phyloP scores from a whole-genome alignment of 2,888 invertebrate genomes.

The Amblyteles armatorius region DNA sequence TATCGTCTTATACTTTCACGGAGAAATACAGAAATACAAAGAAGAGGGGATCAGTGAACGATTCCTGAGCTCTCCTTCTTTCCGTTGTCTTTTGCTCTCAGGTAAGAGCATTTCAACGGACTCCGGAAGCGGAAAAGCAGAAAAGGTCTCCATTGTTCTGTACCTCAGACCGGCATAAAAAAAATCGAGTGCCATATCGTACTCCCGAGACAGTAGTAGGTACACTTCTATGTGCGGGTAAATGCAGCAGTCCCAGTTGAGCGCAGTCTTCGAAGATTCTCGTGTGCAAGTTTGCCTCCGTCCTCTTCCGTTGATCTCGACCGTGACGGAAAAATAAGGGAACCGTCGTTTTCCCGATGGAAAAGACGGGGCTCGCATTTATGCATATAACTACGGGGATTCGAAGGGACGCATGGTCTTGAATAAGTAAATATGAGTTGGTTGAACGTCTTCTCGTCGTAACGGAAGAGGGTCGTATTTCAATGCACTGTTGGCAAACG shows the following conservation, averaged over 20 bases:
- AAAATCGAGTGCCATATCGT: constrained; percentile 9
- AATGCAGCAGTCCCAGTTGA: not conserved
- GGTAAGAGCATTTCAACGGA: constrained; percentile 4
- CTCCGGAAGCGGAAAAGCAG: constrained; percentile 4
- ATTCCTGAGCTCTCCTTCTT: not conserved
- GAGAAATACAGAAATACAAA: not conserved
- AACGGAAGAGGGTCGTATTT: constrained; percentile 4
- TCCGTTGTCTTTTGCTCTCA: not conserved
- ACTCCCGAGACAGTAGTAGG: not conserved
- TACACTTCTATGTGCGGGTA: not conserved
- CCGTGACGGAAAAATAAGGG: constrained; percentile 29
- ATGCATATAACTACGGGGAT: constrained; percentile 9
- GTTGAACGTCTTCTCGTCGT: constrained; percentile 20
- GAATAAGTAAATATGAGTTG: constrained; percentile 51
- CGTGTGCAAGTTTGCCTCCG: not conserved
- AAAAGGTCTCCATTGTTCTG: not conserved
- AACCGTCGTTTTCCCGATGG: constrained; percentile 10
- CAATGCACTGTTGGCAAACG: constrained; percentile 18
- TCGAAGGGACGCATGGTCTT: constrained; percentile 28
- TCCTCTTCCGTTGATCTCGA: not conserved
- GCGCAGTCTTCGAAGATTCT: not conserved
- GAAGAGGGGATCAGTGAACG: not conserved
- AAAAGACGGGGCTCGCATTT: constrained; percentile 25
- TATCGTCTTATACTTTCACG: not conserved
- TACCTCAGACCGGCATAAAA: not conserved